A percentile compares a stretch with the other conserved stretches of the same genome.
These are phyloP conservation scores for Brevimyrus niger DNA, from an alignment of 2,113 vertebrate genomes.

Conservation along the genomic window DNA sequence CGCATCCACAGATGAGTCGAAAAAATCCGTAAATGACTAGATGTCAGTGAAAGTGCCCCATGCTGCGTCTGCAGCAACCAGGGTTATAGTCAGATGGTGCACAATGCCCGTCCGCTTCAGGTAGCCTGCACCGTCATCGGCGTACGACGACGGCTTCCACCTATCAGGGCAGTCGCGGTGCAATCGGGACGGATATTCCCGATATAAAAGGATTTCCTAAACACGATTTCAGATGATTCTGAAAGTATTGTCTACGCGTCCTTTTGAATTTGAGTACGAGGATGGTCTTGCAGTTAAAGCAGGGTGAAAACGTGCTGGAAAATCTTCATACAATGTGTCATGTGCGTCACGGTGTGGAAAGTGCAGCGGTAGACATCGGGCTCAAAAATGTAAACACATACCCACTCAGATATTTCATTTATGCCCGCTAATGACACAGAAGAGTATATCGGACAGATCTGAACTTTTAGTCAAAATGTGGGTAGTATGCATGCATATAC, in stretches of 20 bases:
- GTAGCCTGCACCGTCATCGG: not conserved
- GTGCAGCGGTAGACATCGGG: not conserved
- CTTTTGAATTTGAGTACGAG: conserved; percentile 14
- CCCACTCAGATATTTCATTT: not conserved
- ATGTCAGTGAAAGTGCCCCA: conserved; percentile 49
- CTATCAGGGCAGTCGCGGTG: not conserved
- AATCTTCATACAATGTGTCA: conserved; percentile 25
- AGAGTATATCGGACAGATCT: not conserved
- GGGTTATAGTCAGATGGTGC: not conserved
- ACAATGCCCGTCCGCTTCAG: too few species aligned
- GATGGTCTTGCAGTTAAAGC: conserved; percentile 40
- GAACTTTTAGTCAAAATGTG: not conserved
- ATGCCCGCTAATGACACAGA: not conserved
- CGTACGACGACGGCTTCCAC: not conserved
- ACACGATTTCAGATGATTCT: not conserved
- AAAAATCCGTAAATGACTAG: conserved; percentile 47
- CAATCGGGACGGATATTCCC: not conserved
- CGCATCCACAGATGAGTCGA: conserved; percentile 57
- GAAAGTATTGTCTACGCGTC: not conserved
- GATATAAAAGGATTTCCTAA: not conserved
- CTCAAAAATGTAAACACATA: conserved; percentile 7
- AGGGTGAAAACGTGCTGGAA: conserved; percentile 45
- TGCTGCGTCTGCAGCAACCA: conserved; percentile 21
- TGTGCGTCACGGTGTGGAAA: conserved; percentile 25
- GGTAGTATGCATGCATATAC: not conserved